Conservation (phyloP, 2,888 invertebrate species). For the Periphyllus acericola region DNA sequence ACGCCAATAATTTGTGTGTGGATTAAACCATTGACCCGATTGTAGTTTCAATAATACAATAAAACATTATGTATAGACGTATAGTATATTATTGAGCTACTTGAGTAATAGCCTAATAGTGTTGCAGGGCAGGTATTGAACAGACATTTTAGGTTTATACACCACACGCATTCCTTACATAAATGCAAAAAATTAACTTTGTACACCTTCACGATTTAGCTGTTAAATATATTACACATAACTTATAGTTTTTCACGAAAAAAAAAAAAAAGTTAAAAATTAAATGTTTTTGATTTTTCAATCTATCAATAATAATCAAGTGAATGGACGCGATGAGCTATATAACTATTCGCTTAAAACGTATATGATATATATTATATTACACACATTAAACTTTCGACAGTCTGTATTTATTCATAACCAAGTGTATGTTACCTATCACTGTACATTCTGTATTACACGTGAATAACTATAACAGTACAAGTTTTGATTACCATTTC, state of each 20-base stretch:
- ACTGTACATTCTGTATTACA: not conserved
- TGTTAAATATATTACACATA: not conserved
- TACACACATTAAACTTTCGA: not conserved
- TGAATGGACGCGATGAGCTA: not conserved
- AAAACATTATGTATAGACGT: too few relatives aligned
- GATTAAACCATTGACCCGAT: too few relatives aligned
- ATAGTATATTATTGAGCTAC: too few relatives aligned
- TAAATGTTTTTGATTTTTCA: not conserved
- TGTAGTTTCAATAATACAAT: too few relatives aligned
- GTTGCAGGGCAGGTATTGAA: too few relatives aligned
- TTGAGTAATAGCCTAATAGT: too few relatives aligned
- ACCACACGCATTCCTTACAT: not conserved
- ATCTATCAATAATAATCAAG: not conserved
- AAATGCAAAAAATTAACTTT: too few relatives aligned
- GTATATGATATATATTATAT: not conserved
- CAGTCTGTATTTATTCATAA: not conserved
- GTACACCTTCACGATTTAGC: not conserved
- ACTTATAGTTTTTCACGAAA: not conserved
- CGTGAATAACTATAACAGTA: not conserved
- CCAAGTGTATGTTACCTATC: not conserved
- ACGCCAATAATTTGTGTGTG: too few relatives aligned
- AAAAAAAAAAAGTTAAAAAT: not conserved
- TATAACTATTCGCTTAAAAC: not conserved
- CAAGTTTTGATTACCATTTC: not conserved
- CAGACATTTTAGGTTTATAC: too few relatives aligned